Evolutionary conservation across 2,113 vertebrate genomes (phyloP), one percentile per base, ranked within the genome.

Genomic region (Cyanistes caeruleus): DNA sequence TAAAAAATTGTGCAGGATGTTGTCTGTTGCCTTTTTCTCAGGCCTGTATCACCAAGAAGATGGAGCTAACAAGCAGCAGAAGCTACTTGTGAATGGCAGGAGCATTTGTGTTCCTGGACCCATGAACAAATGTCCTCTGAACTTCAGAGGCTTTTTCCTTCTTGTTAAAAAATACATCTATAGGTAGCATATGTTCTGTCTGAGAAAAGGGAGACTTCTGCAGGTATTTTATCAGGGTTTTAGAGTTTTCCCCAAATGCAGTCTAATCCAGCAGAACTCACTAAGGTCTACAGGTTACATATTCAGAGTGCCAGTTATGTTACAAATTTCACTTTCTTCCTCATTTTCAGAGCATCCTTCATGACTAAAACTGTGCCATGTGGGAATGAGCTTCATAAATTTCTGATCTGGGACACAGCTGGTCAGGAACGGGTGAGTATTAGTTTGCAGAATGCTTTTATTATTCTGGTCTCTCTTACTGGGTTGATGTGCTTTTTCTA

Each of bases 321-420:
- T 77, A 84, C 1, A 30, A 49, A 62, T 60, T 78, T 46, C 48
- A 75, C 23, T 68, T 37, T 69, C 74, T 77, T 89, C n/a, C 48
- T 78, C 56, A 56, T 94, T 97, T 98, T 80, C 98, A 99, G 99
- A 74, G 99, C 99, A 4, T 99, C 99, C 22, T 99, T 99, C 97
- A 98, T 99, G 97, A 99, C 99, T 95, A 99, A 99, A 98, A 99
- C 99, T 5, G 99, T 99, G 67, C 98, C 99, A 46, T 99, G 98
- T 97, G 99, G 99, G 87, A 98, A 99, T 93, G 99, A 99, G 93
- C 98, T 99, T 75, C 99, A 99, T 97, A 99, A 99, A 87, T 99
- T 99, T 97, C 98, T 99, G 82, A 99, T 99, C 97, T 99, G 99
- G 99, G 99, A 99, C 95, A 99, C 99, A 16, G 99, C 99, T 53